These are phyloP conservation scores for Solen grandis DNA, from an alignment of 1,140 invertebrate species.

Conservation along the genomic window DNA sequence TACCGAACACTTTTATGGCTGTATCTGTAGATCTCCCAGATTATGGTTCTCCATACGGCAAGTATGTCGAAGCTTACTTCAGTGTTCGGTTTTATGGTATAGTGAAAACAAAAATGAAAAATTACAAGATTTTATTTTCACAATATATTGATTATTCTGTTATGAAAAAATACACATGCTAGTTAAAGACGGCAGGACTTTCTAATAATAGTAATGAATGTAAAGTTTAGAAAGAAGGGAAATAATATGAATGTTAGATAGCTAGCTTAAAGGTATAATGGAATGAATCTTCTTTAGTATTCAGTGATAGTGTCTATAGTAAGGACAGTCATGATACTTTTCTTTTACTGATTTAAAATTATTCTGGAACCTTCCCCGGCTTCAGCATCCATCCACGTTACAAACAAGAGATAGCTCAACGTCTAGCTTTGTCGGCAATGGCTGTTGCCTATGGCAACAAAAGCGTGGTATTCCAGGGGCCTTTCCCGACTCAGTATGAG, in stretches of 20 bases:
- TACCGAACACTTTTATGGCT: constrained; percentile 70
- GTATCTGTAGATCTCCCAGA: constrained; percentile 72
- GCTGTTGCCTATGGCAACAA: constrained; percentile 58
- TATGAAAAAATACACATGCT: not conserved
- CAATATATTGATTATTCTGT: not conserved
- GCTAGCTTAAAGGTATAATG: not conserved
- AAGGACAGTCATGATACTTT: not conserved
- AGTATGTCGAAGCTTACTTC: constrained; percentile 5
- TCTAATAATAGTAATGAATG: not conserved
- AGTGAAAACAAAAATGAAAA: not conserved
- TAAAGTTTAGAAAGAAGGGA: not conserved
- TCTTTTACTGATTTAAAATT: not conserved
- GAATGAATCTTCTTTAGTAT: not conserved
- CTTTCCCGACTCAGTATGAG: not conserved
- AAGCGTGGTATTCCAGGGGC: constrained; percentile 50
- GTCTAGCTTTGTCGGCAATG: constrained; percentile 56
- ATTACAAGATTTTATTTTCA: not conserved
- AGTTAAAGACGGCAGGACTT: not conserved
- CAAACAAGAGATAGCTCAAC: constrained; percentile 67
- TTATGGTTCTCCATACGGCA: constrained; percentile 52
- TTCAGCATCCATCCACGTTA: constrained; percentile 69
- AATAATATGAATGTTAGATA: not conserved
- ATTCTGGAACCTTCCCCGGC: not conserved
- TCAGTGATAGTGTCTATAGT: not conserved
- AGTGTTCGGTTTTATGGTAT: not conserved